phyloP scores from a whole-genome alignment of 2,888 invertebrate species.

The Clivina fossor region DNA sequence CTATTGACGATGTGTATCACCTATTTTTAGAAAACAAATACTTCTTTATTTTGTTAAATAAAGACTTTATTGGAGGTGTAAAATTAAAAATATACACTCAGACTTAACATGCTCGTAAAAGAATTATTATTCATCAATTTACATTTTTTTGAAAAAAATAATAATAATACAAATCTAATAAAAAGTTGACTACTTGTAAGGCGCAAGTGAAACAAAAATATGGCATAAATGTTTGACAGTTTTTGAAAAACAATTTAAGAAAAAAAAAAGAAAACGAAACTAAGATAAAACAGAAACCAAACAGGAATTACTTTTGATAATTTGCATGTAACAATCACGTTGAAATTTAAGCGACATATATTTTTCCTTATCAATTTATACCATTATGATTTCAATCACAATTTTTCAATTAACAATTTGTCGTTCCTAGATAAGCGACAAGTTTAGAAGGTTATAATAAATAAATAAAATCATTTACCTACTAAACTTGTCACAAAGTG shows the following conservation, averaged over 20 bases:
- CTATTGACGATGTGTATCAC: no score
- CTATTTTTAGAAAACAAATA: no score
- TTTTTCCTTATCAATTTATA: no score
- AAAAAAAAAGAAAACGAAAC: background rate
- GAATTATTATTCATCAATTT: constrained; percentile 27
- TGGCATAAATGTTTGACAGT: constrained; percentile 4
- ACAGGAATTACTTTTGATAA: background rate
- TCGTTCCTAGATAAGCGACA: no score
- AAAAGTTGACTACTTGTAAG: constrained; percentile 1
- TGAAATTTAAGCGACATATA: constrained; percentile 16
- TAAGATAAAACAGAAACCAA: background rate
- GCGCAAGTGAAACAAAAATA: constrained; percentile 5
- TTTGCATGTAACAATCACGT: constrained; percentile 6
- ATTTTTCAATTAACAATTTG: no score
- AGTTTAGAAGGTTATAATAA: no score
- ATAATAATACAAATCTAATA: constrained; percentile 6
- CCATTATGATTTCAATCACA: no score
- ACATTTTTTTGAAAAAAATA: constrained; percentile 16
- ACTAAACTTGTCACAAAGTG: no score
- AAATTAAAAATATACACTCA: background rate
- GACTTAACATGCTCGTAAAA: constrained; percentile 27
- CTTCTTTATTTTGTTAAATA: no score
- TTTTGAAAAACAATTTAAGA: constrained; percentile 3
- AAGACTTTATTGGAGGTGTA: no score
- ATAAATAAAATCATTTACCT: no score